Percentiles rank a stretch among this genome's conserved stretches.
phyloP scores from a whole-genome alignment of 1,140 invertebrate species.

The Homarus americanus region DNA sequence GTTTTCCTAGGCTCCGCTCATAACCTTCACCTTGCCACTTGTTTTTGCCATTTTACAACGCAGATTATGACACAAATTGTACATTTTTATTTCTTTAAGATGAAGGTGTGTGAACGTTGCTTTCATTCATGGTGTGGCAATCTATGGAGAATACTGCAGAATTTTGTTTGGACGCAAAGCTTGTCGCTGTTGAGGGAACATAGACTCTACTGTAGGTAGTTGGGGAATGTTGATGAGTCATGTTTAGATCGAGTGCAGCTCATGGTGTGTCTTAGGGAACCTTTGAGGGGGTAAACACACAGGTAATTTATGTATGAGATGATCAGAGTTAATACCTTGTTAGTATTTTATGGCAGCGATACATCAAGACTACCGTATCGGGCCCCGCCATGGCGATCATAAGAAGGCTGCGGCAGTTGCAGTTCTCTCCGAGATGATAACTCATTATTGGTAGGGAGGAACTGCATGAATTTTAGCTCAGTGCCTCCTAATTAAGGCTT shows the following conservation, averaged over 20 bases:
- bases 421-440: neutral
- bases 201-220: neutral
- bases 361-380: constrained; percentile 39
- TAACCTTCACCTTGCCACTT: no score
- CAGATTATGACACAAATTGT: no score
- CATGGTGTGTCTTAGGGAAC: neutral
- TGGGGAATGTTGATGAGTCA: constrained; percentile 35
- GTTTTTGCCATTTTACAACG: no score
- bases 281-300: constrained; percentile 5
- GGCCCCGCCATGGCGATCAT: neutral
- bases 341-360: constrained; percentile 69
- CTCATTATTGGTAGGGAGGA: no score
- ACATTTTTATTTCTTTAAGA: no score
- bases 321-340: constrained; percentile 69
- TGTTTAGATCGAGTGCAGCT: neutral
- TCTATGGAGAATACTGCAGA: neutral
- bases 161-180: neutral
- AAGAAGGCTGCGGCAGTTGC: neutral
- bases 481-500: neutral
- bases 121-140: no score
- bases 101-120: no score
- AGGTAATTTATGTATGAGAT: constrained; percentile 71
- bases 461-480: no score
- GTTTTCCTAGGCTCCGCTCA: no score
- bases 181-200: neutral